phyloP scores from a whole-genome alignment of 2,797 vertebrate genomes.

The Microhierax caerulescens region DNA sequence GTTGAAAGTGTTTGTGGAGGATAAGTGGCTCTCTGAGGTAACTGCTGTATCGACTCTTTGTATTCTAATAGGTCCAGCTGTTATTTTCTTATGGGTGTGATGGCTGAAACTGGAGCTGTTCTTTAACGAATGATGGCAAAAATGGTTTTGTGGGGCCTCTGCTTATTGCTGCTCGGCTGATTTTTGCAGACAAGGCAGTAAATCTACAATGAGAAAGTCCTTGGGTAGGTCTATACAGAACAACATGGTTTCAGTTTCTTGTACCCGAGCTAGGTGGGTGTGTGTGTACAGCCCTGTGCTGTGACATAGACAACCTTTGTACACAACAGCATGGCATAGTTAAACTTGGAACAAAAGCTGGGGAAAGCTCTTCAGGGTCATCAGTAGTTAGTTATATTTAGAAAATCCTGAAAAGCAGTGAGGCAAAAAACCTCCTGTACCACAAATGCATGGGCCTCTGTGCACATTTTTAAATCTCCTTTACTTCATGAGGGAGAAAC shows the following conservation, averaged over 20 bases:
- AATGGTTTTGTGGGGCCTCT: not conserved
- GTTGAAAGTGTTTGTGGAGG: conserved; percentile 85
- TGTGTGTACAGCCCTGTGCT: not conserved
- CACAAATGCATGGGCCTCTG: not conserved
- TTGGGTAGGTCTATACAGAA: not conserved
- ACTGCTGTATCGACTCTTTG: not conserved
- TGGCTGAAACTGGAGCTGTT: not conserved
- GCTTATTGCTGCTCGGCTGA: not conserved
- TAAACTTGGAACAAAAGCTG: not conserved
- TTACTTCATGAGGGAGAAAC: not conserved
- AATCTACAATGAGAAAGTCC: not conserved
- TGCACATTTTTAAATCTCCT: not conserved
- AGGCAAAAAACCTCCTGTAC: not conserved
- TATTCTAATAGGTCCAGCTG: not conserved
- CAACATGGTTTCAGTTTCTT: not conserved
- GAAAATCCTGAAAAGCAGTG: not conserved
- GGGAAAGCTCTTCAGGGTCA: not conserved
- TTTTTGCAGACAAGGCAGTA: not conserved
- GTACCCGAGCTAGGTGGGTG: not conserved
- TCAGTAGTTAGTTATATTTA: not conserved
- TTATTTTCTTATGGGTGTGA: not conserved
- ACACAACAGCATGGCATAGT: not conserved
- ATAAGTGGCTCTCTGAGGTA: conserved; percentile 94
- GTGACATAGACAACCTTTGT: not conserved
- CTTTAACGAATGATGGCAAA: not conserved